A percentile compares a stretch with the other conserved stretches of the same genome.
phyloP scores from a whole-genome alignment of 2,888 invertebrate species.

The Leucoptera coffeella region DNA sequence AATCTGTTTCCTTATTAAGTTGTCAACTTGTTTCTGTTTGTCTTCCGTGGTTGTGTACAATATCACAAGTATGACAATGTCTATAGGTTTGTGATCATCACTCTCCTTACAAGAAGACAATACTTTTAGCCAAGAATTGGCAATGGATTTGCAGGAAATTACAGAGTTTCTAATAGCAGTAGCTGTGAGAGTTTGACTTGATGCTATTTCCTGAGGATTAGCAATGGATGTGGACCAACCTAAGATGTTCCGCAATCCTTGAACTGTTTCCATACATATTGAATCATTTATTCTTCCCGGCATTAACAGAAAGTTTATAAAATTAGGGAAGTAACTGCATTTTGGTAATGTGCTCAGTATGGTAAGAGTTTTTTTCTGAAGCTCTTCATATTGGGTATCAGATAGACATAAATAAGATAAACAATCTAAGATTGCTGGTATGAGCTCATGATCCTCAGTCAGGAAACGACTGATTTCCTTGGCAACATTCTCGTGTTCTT shows the following conservation, averaged over 20 bases:
- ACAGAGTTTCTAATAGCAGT: conserved; percentile 51
- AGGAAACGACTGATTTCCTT: conserved; percentile 53
- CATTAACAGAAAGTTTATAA: conserved; percentile 54
- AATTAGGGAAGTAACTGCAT: conserved; percentile 43
- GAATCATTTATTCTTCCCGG: conserved; percentile 26
- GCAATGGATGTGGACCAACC: conserved; percentile 32
- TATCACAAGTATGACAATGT: conserved; percentile 61
- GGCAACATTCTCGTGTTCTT: conserved; percentile 58
- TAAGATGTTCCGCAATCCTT: conserved; percentile 42
- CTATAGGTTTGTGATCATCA: conserved; percentile 59
- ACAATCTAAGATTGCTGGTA: conserved; percentile 60
- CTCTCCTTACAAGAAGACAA: conserved; percentile 38
- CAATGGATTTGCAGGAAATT: conserved; percentile 46
- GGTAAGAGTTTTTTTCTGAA: conserved; percentile 53
- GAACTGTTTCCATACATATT: conserved; percentile 27
- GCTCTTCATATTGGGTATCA: conserved; percentile 43
- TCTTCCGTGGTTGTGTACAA: conserved; percentile 56
- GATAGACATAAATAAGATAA: conserved; percentile 58
- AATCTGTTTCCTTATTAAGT: conserved; percentile 57
- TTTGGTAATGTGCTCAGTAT: conserved; percentile 42
- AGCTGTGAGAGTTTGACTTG: conserved; percentile 53
- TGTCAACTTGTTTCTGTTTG: conserved; percentile 56
- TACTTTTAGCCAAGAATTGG: conserved; percentile 53
- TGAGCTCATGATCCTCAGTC: conserved; percentile 50
- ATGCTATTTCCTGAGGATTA: conserved; percentile 46